A percentile compares a stretch with the other conserved stretches of the same genome.
These are phyloP conservation scores for Podarcis raffonei DNA, from an alignment of 2,113 vertebrate species.

Conservation along the genomic window DNA sequence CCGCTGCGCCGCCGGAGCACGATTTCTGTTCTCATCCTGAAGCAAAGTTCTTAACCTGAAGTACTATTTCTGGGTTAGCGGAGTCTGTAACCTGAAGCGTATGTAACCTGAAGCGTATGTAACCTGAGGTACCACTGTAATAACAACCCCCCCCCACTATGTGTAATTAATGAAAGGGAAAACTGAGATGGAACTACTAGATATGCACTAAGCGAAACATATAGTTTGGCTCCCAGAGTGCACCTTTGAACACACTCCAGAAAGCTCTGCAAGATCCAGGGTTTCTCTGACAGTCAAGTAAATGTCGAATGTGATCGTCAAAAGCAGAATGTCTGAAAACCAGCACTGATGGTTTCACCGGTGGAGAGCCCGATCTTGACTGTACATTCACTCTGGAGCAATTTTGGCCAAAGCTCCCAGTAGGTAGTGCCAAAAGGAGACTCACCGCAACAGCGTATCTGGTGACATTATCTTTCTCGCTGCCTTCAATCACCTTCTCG, in stretches of 20 bases:
- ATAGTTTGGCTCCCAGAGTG: not conserved
- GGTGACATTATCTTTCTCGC: conserved; percentile 92
- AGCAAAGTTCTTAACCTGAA: too few relatives aligned
- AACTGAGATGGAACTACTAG: too few relatives aligned
- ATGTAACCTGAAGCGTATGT: too few relatives aligned
- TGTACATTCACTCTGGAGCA: not conserved
- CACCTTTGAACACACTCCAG: not conserved
- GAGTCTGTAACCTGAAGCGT: too few relatives aligned
- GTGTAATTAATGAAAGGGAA: too few relatives aligned
- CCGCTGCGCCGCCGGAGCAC: too few relatives aligned
- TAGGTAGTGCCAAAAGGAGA: not conserved
- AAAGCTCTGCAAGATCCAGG: not conserved
- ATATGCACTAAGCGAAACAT: too few relatives aligned
- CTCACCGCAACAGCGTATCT: conserved; percentile 95
- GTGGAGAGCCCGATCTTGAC: not conserved
- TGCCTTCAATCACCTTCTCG: conserved; percentile 85
- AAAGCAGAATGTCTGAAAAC: not conserved
- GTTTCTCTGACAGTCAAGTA: not conserved
- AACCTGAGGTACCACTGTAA: too few relatives aligned
- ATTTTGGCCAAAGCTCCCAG: not conserved
- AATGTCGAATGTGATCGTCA: not conserved
- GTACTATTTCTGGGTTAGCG: too few relatives aligned
- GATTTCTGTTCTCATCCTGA: too few relatives aligned
- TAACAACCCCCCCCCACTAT: too few relatives aligned
- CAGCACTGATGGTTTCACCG: not conserved